Percentiles rank a stretch among this genome's conserved stretches.
Conservation (phyloP, 1,140 invertebrate genomes). For the Scaptomyza pallida region DNA sequence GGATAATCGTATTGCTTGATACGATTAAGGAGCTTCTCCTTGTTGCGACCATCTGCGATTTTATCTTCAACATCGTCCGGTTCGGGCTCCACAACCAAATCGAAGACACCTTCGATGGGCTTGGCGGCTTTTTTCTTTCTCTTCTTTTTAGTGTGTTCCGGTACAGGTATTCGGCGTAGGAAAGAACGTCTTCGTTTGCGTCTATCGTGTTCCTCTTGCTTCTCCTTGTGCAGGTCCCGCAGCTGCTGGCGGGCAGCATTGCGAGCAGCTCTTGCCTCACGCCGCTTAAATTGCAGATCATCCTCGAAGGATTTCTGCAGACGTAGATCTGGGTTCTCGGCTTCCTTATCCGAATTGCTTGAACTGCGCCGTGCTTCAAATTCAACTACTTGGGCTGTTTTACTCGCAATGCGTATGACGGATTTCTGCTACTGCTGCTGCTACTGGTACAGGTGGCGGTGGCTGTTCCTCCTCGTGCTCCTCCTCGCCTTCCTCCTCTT, state of each 20-base stretch:
- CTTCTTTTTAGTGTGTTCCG: conserved; percentile 11
- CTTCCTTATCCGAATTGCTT: not conserved
- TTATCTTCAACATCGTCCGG: conserved; percentile 51
- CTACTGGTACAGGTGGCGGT: too few species aligned
- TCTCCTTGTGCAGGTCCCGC: conserved; percentile 28
- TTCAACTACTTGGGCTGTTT: too few species aligned
- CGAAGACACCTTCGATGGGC: conserved; percentile 34
- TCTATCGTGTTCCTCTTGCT: conserved; percentile 14
- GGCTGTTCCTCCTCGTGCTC: conserved; percentile 26
- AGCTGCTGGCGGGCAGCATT: conserved; percentile 55
- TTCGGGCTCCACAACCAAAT: conserved; percentile 52
- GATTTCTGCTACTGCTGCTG: not conserved
- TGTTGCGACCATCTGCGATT: conserved; percentile 60
- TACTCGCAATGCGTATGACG: not conserved
- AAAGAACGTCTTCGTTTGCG: not conserved
- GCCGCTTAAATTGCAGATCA: not conserved
- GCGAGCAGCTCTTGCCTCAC: conserved; percentile 19
- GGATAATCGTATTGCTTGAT: conserved; percentile 50
- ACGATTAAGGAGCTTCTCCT: conserved; percentile 27
- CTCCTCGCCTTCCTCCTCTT: conserved; percentile 23
- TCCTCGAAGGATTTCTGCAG: too few species aligned
- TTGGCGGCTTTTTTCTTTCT: conserved; percentile 18
- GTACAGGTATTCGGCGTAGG: not conserved
- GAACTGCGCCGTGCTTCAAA: not conserved
- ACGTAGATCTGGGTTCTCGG: too few species aligned